Conservation (phyloP, 2,113 vertebrate genomes). For the Danionella cerebrum region DNA sequence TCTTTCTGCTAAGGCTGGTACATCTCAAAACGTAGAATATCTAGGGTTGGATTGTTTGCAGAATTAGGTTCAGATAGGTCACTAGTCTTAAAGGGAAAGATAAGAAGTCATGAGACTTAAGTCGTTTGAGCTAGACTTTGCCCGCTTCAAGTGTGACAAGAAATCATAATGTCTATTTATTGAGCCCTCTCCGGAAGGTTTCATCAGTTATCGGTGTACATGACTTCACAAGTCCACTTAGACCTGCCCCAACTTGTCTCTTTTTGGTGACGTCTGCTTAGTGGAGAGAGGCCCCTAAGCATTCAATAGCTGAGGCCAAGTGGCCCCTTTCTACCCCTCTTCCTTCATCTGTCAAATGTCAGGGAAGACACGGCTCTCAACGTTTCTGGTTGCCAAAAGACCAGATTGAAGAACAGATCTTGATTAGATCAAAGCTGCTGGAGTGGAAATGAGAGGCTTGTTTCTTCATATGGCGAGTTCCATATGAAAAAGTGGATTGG, state of each 20-base stretch:
- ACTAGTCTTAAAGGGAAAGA: not conserved
- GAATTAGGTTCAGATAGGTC: not conserved
- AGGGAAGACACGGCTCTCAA: not conserved
- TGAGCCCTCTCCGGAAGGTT: not conserved
- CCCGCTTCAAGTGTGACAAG: not conserved
- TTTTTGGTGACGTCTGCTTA: not conserved
- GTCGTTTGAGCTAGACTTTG: constrained; percentile 1
- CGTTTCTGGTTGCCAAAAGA: constrained; percentile 4
- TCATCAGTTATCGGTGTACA: not conserved
- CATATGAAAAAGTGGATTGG: not conserved
- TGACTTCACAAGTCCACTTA: not conserved
- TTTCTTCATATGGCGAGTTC: not conserved
- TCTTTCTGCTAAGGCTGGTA: too few species aligned
- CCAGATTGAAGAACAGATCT: constrained; percentile 15
- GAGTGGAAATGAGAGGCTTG: constrained; percentile 32
- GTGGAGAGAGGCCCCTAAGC: not conserved
- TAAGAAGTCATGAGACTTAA: constrained; percentile 12
- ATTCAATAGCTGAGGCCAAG: constrained; percentile 9
- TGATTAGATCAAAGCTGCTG: constrained; percentile 44
- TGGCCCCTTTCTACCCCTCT: constrained; percentile 2
- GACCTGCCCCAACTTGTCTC: not conserved
- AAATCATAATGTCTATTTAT: not conserved
- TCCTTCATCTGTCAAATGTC: constrained; percentile 24
- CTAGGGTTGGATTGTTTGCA: not conserved
- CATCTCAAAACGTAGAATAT: not conserved